Evolutionary conservation across 2,113 vertebrate species (phyloP).

Genomic region (Centrocercus urophasianus): DNA sequence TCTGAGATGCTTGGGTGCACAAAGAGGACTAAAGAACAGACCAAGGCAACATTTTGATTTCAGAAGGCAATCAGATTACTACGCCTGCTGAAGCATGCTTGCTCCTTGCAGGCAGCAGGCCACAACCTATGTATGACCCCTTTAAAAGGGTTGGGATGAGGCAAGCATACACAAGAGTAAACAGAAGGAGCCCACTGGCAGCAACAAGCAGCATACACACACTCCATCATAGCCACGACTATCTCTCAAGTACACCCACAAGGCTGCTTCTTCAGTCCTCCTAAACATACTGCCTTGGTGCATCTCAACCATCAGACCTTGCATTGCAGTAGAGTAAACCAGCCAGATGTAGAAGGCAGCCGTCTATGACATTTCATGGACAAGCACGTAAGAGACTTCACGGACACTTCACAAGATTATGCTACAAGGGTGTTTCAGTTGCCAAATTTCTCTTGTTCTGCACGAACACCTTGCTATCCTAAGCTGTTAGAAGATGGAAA

Average conservation of each 20-base stretch:
- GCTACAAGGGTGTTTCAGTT: background rate
- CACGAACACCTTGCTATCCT: background rate
- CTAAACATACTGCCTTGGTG: background rate
- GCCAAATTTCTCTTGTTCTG: background rate
- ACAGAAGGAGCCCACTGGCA: background rate
- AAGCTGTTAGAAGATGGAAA: background rate
- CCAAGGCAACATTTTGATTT: background rate
- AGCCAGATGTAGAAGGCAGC: background rate
- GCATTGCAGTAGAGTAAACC: background rate
- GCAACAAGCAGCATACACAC: background rate
- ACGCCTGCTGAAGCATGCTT: background rate
- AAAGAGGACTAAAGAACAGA: background rate
- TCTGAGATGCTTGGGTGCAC: background rate
- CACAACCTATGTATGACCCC: background rate
- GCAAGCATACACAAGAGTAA: background rate
- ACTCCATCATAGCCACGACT: background rate
- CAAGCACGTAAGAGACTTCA: background rate
- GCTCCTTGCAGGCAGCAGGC: background rate
- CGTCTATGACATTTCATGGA: background rate
- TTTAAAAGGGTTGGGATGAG: background rate
- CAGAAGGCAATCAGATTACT: background rate
- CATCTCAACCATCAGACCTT: background rate
- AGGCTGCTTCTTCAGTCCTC: background rate
- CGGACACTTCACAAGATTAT: background rate
- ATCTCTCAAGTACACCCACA: background rate